Base-by-base conservation (phyloP, 2,797 vertebrate genomes). In the Phrynocephalus vlangalii region DNA sequence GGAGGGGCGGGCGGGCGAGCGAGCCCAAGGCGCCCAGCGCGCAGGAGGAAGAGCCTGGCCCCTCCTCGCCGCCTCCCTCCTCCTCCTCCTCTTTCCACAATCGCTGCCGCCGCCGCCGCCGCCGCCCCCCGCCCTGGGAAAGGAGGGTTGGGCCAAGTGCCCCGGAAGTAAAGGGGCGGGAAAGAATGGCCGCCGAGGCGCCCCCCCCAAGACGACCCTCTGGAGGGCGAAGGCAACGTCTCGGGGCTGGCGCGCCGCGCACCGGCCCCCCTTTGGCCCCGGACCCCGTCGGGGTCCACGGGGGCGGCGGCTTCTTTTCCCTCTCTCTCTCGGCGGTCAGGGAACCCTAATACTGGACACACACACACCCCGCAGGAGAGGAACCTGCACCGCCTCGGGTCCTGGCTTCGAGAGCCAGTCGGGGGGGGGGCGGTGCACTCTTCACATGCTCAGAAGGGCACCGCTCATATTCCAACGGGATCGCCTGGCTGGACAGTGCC, bases 111-210 rank as follows among this genome's bases (percentile, higher is more conserved):
- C n/a, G 5, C 63, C 11, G 11, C 30, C 66, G 24, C 56, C 33
- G 30, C 44, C 16, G 78, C 38, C 56, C 33, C 28, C 33, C 60
- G 60, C 18, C 60, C 15, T 5, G 10, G 68, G 16, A 18, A 20
- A 24, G 56, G 38, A 11, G 52, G 44, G 68, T n/a, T 48, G 84
- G 56, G 80, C 85, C 28, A 48, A n/a, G 56, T 86, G 88, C 13
- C 56, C 82, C 84, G 85, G 85, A 86, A 89, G 56, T 89, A 26
- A 73, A 83, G 44, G 52, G 70, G n/a, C 7, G 75, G 78, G 56
- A 50, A 79, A 9, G 15, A 33, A 15, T 18, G n/a, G 44, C 8
- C 16, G 33, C 28, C 5, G 44, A 24, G 11, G 24, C 44, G 5
- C 6, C 2, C 30, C 18, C 4, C 8, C 33, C 30, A 33, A 33